Base-by-base conservation (phyloP, 2,113 vertebrate genomes). In the Excalfactoria chinensis region DNA sequence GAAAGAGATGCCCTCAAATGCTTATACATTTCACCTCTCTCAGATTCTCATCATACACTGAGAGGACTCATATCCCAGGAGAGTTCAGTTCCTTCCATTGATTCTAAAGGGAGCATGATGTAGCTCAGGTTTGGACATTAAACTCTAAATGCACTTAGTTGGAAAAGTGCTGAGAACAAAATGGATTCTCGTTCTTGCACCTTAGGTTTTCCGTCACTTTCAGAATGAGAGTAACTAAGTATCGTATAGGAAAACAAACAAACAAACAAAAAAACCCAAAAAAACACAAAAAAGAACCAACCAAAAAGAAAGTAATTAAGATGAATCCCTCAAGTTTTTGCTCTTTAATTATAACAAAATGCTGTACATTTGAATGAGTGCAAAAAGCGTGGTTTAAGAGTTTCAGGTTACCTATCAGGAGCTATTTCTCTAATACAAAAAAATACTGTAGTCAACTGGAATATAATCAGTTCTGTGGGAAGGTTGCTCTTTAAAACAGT, bases 11-110 rank as follows among this genome's bases (percentile, higher is more conserved):
- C 17, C 37, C 71, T 22, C n/a, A 63, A 63, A 71, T 71, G 46
- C 66, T 84, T 59, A 81, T 92, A 86, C 51, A 91, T 89, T 94
- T 86, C 92, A 89, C 51, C 46, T 74, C 1, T n/a, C 73, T 67
- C 58, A 75, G 49, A 91, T 91, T 88, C 77, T 78, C 11, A 2
- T 55, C 56, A 71, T 64, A 46, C 14, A 28, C 37, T 59, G 70
- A 56, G 18, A 78, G 44, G 16, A 93, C 63, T 81, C 59, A 48
- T 55, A 77, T 91, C 74, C 73, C 40, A 56, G 28, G 14, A 11
- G 12, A 60, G 67, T 68, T 63, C 34, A 51, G 51, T 84, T 78
- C 48, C 60, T 26, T 41, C 44, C 22, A 23, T 13, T 25, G 56
- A 55, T 78, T 71, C 70, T 51, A 63, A 74, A 58, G 46, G 56